Evolutionary conservation across 1,140 invertebrate genomes (phyloP).

Genomic region (Melitaea cinxia): DNA sequence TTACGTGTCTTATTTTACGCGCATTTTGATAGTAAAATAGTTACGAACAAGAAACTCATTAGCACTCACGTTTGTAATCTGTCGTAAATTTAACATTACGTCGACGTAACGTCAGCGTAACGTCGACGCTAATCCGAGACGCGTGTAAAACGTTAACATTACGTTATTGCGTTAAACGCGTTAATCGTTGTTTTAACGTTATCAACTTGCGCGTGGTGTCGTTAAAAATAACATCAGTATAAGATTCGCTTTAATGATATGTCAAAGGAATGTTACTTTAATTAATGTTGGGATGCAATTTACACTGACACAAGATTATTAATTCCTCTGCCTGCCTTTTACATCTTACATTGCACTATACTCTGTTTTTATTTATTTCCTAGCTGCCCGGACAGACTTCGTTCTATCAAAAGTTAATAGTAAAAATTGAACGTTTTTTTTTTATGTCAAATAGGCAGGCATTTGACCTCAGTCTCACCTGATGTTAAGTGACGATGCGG

Average conservation of each 20-base stretch:
- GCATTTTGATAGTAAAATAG: slow-evolving; percentile 11
- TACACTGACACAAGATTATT: not conserved
- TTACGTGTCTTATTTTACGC: slow-evolving; percentile 5
- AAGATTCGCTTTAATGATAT: not conserved
- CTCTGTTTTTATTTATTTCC: no score
- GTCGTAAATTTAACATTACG: slow-evolving; percentile 14
- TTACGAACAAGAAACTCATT: slow-evolving; percentile 17
- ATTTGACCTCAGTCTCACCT: no score
- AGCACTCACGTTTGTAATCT: slow-evolving; percentile 19
- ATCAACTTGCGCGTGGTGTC: slow-evolving; percentile 20
- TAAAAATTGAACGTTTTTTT: no score
- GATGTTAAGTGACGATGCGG: no score
- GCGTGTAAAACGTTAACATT: slow-evolving; percentile 11
- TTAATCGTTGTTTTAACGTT: slow-evolving; percentile 16
- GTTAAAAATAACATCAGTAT: slow-evolving; percentile 19
- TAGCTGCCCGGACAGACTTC: no score
- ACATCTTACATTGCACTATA: no score
- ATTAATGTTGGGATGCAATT: not conserved
- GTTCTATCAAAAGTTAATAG: no score
- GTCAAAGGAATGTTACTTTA: slow-evolving; percentile 1
- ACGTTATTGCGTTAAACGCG: slow-evolving; percentile 13
- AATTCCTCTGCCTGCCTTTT: no score
- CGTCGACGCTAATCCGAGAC: slow-evolving; percentile 18
- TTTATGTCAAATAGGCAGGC: no score
- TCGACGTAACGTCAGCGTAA: slow-evolving; percentile 6